A percentile compares a stretch with the other conserved stretches of the same genome.
These are phyloP conservation scores for Meta bourneti DNA, from an alignment of 2,888 invertebrate species.

Conservation along the genomic window DNA sequence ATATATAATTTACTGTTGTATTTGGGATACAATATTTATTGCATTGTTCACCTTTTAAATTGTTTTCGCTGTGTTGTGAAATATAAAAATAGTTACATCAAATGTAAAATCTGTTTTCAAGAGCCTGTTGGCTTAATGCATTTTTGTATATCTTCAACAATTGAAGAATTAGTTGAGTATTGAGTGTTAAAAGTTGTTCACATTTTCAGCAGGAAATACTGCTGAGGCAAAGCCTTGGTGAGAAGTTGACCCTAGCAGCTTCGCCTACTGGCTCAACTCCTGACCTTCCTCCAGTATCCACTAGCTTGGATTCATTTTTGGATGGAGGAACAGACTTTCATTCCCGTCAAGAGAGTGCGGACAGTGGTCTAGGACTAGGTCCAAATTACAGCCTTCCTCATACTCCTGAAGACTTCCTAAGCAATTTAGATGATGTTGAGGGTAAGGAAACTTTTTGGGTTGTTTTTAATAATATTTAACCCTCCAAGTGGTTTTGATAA, in stretches of 20 bases:
- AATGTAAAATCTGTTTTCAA: too few species aligned
- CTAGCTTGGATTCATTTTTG: slow-evolving; percentile 80
- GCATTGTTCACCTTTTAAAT: too few species aligned
- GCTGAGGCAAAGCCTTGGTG: slow-evolving; percentile 83
- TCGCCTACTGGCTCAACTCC: slow-evolving; percentile 72
- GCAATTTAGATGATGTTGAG: slow-evolving; percentile 89
- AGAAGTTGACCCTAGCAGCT: slow-evolving; percentile 75
- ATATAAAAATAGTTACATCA: too few species aligned
- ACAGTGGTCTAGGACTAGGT: slow-evolving; percentile 92
- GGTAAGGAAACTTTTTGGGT: slow-evolving; percentile 77
- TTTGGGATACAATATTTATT: too few species aligned
- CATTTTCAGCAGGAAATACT: slow-evolving; percentile 85
- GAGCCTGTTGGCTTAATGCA: too few species aligned
- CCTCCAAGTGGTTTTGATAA: too few species aligned
- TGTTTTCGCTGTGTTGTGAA: too few species aligned
- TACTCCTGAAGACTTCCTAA: slow-evolving; percentile 94
- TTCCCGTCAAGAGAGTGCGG: slow-evolving; percentile 95
- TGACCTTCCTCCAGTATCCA: slow-evolving; percentile 77
- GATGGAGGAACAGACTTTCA: slow-evolving; percentile 86
- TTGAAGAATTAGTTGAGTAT: too few species aligned
- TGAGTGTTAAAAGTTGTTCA: too few species aligned
- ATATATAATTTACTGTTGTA: too few species aligned
- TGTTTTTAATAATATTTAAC: too few species aligned
- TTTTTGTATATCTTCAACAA: too few species aligned
- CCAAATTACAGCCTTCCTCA: slow-evolving; percentile 93